These are phyloP conservation scores for Centropristis striata DNA, from an alignment of 2,113 vertebrate species.

Conservation along the genomic window DNA sequence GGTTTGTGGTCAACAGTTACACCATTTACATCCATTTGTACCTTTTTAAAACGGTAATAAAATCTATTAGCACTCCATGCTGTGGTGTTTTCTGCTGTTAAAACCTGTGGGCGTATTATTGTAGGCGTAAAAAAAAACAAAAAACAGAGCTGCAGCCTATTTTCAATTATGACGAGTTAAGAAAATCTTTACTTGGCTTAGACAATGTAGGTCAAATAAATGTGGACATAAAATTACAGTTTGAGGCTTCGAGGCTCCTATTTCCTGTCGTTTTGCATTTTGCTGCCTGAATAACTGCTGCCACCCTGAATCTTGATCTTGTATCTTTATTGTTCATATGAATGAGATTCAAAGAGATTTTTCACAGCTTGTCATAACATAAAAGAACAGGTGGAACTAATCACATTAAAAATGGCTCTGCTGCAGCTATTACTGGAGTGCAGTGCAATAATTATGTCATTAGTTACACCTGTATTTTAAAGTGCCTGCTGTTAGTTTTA, in stretches of 20 bases:
- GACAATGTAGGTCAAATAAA: not conserved
- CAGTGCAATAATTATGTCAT: not conserved
- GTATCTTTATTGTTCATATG: not conserved
- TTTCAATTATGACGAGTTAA: not conserved
- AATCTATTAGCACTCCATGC: no score
- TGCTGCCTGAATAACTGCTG: not conserved
- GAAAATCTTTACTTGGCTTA: not conserved
- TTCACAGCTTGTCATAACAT: not conserved
- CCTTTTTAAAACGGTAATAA: no score
- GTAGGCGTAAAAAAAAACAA: no score
- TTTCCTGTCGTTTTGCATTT: not conserved
- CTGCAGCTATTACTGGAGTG: not conserved
- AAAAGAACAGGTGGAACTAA: not conserved
- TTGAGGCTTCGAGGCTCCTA: not conserved
- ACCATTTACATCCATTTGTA: no score
- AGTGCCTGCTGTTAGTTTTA: not conserved
- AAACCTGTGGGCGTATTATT: not conserved
- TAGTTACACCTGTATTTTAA: not conserved
- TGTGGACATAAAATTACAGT: not conserved
- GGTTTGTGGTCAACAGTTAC: no score
- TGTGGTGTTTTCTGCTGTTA: no score
- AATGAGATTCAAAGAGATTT: not conserved
- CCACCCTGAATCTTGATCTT: not conserved
- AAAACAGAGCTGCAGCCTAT: not conserved
- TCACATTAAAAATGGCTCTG: not conserved